Base-by-base conservation (phyloP, 2,113 vertebrate species). In the Brachypteracias leptosomus region DNA sequence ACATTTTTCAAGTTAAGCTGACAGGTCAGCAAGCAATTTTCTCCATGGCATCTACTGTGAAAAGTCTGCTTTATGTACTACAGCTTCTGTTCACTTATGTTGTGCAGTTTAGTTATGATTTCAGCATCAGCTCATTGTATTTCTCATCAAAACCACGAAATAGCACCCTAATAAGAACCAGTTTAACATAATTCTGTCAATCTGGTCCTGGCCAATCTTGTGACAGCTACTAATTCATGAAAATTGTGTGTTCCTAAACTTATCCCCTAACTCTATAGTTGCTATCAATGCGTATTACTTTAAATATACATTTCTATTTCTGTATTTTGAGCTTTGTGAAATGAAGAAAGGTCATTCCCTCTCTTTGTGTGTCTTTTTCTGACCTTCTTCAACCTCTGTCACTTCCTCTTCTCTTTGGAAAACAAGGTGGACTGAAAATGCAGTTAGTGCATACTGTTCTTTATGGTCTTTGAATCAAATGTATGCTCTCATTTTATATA, bases 11-110 rank as follows among this genome's bases (percentile, higher is more conserved):
- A 55, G 14, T 9, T 28, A 40, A 80, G 20, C 4, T 83, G 29
- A 16, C 13, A 10, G 18, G 16, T 9, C 35, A 68, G n/a, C 7
- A 42, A 25, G 26, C 3, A 57, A 22, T 58, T 75, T 76, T 80
- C 8, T 51, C 8, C 11, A 21, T 76, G 9, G 11, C 0, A 0
- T 46, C 47, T 46, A 10, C 38, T 21, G 3, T 62, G 52, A 66
- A 93, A 91, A 49, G 6, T 21, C 22, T 86, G 17, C 4, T 63
- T 63, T 76, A 35, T 28, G 5, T 49, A 28, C 7, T 40, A 29
- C 10, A 36, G 13, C 6, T 51, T 59, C 10, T 68, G 2, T 65
- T 51, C 36, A 14, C 15, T 19, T 28, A 18, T n/a, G 3, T 9
- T 58, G 51, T 71, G 17, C 8, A 42, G 11, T 55, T 87, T 33